Base-by-base conservation (phyloP, 2,797 vertebrate genomes). In the Coracias cyanogaster region DNA sequence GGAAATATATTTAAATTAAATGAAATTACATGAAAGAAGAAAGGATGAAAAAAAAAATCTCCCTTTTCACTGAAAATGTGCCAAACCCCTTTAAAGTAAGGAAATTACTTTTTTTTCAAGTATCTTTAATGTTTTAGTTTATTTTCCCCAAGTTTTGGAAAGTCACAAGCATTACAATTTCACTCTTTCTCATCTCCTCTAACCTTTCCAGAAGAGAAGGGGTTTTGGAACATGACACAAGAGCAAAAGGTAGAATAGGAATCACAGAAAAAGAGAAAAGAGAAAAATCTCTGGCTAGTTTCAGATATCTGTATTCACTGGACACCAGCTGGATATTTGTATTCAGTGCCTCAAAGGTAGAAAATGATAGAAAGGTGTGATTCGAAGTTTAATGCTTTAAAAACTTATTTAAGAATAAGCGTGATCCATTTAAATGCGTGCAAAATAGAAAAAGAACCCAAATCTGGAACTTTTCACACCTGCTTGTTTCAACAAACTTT, bases 381-480 rank as follows among this genome's bases (percentile, higher is more conserved):
- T 93, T 80, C 39, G 81, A 90, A 96, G 54, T 87, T 90, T 72
- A 92, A 93, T 78, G 65, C 71, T 89, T 96, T 77, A 71, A 93
- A 93, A 94, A 93, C 71, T 86, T 92, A 45, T n/a, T 95, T 93
- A 86, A 90, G 83, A 96, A 66, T 64, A 89, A 85, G 73, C 4
- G 17, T 9, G 54, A 78, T 70, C 76, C 61, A 81, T 89, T 87
- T 92, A 86, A 94, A 92, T 76, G 37, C 31, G 58, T 84, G 45
- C 43, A 89, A 96, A 93, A 73, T 8, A 65, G 55, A 89, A 76
- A 90, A 94, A 76, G 6, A 43, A 43, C 45, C 18, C 52, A 70
- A 66, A 80, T 82, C 67, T 5, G 3, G 51, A 70, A 5, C 25
- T 92, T 89, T 92, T 82, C 48, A 31, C 37, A 39, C 77, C 41